Conservation (phyloP, 1,140 invertebrate genomes). For the Carcinoscorpius rotundicauda region DNA sequence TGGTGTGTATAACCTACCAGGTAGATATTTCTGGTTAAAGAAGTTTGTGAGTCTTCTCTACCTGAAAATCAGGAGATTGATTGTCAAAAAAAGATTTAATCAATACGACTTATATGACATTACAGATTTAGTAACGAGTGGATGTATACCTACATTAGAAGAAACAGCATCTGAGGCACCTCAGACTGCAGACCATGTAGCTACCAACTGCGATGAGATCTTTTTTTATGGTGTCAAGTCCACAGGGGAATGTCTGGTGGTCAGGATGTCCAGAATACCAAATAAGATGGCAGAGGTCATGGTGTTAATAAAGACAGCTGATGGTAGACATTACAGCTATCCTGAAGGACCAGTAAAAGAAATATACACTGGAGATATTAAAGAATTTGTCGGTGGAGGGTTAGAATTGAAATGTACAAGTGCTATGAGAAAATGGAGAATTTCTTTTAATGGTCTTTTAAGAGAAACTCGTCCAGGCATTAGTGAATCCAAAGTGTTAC, state of each 20-base stretch:
- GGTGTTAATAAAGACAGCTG: constrained; percentile 7
- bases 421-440: background rate
- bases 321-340: constrained; percentile 5
- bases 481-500: no score
- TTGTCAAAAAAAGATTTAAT: no score
- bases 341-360: background rate
- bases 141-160: no score
- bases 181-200: no score
- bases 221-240: constrained; percentile 13
- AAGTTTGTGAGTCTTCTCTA: no score
- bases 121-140: no score
- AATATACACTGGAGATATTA: background rate
- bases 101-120: no score
- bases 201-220: constrained; percentile 2
- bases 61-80: no score
- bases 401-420: background rate
- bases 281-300: constrained; percentile 7
- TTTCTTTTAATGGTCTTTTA: background rate
- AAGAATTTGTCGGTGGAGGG: background rate
- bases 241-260: constrained; percentile 8
- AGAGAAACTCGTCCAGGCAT: background rate
- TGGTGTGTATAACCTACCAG: no score
- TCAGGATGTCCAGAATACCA: background rate
- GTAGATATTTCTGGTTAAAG: no score
- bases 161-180: no score